Percentiles rank a stretch among this genome's conserved stretches.
Evolutionary conservation across 2,113 vertebrate genomes (phyloP).

Genomic region (chimpanzee (Pan troglodytes)): NHGRI_mPanTro3-v2.1_pri NC_072404.2:98176001-98176500

Average conservation of each 20-base stretch:
- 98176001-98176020: not conserved
- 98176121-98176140: not conserved
- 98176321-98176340: not conserved
- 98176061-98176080: not conserved
- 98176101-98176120: not conserved
- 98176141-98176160: not conserved
- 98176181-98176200: not conserved
- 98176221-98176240: not conserved
- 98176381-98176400: not conserved
- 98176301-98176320: not conserved
- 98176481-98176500: not conserved
- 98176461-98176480: not conserved
- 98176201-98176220: not conserved
- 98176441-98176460: conserved; percentile 10
- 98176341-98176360: not conserved
- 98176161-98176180: not conserved
- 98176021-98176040: not conserved
- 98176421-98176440: not conserved
- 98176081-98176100: not conserved
- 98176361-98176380: not conserved
- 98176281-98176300: not conserved
- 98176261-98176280: not conserved
- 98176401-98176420: not conserved
- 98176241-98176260: not conserved
- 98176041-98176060: not conserved